Evolutionary conservation across 2,797 vertebrate genomes (phyloP).

Genomic region (Macropodus opercularis): DNA sequence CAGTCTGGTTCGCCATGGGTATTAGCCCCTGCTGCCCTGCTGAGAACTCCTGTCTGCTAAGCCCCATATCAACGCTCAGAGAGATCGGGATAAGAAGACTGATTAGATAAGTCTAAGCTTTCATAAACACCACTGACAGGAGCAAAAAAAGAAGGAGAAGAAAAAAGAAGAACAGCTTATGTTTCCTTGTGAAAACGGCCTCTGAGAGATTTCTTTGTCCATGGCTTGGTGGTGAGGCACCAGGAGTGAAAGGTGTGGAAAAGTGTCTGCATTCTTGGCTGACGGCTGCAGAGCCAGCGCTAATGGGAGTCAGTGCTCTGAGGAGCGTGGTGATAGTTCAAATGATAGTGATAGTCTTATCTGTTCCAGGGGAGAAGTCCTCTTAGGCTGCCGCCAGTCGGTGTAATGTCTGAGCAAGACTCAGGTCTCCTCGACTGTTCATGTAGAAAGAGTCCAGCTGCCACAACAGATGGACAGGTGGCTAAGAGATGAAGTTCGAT

Average conservation of each 20-base stretch:
- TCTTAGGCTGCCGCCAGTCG: constrained; percentile 36
- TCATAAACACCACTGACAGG: constrained; percentile 37
- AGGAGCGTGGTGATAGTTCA: constrained; percentile 38
- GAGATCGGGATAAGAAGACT: constrained; percentile 60
- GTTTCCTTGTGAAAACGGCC: constrained; percentile 56
- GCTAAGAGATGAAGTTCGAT: constrained; percentile 31
- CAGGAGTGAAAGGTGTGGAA: constrained; percentile 70
- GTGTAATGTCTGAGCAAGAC: constrained; percentile 26
- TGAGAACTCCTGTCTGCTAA: constrained; percentile 36
- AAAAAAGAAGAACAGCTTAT: constrained; percentile 40
- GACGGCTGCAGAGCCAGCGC: constrained; percentile 61
- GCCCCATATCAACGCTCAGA: constrained; percentile 32
- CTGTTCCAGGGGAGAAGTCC: constrained; percentile 45
- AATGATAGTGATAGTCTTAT: no score
- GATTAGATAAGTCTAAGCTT: constrained; percentile 57
- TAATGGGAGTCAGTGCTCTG: constrained; percentile 51
- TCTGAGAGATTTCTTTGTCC: constrained; percentile 62
- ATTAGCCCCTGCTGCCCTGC: constrained; percentile 5
- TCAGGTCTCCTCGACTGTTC: constrained; percentile 32
- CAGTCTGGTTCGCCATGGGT: constrained; percentile 29
- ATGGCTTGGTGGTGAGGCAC: constrained; percentile 30
- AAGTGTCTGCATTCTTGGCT: constrained; percentile 60
- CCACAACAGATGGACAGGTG: constrained; percentile 38
- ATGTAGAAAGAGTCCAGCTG: constrained; percentile 53
- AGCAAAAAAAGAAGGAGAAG: constrained; percentile 29